A percentile compares a stretch with the other conserved stretches of the same genome.
Conservation (phyloP, 2,888 invertebrate genomes). For the Platycnemis pennipes region DNA sequence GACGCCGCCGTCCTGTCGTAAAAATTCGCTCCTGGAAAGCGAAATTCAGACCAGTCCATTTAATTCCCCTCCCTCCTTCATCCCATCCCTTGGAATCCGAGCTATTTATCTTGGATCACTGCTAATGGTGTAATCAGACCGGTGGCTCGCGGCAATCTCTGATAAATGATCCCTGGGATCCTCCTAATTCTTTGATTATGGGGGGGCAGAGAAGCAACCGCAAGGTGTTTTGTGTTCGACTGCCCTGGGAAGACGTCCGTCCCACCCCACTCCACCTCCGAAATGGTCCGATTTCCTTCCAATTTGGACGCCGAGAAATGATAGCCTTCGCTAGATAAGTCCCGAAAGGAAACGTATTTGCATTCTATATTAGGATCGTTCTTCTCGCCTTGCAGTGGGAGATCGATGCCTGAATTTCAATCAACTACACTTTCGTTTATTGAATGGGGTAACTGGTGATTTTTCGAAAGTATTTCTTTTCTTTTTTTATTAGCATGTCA, state of each 20-base stretch:
- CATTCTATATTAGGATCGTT: not conserved
- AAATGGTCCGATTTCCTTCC: constrained; percentile 18
- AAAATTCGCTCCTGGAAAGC: not conserved
- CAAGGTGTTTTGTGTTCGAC: not conserved
- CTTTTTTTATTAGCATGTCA: too few species aligned
- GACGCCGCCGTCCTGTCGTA: not conserved
- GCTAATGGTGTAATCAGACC: not conserved
- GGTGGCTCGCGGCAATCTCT: not conserved
- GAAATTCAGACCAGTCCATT: not conserved
- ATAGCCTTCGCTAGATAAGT: not conserved
- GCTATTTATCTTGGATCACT: not conserved
- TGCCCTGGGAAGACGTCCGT: not conserved
- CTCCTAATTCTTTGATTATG: constrained; percentile 4
- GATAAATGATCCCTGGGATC: not conserved
- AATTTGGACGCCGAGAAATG: not conserved
- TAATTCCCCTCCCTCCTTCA: not conserved
- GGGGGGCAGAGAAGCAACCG: not conserved
- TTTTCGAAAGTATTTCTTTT: not conserved
- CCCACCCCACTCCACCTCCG: not conserved
- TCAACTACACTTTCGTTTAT: not conserved
- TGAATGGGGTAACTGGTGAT: not conserved
- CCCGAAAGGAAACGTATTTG: not conserved
- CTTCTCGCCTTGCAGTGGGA: not conserved
- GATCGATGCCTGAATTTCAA: not conserved
- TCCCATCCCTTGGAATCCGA: not conserved